Evolutionary conservation across 2,888 invertebrate species (phyloP), one percentile per base, ranked within the genome.

Genomic region (Elgonia sp.): DNA sequence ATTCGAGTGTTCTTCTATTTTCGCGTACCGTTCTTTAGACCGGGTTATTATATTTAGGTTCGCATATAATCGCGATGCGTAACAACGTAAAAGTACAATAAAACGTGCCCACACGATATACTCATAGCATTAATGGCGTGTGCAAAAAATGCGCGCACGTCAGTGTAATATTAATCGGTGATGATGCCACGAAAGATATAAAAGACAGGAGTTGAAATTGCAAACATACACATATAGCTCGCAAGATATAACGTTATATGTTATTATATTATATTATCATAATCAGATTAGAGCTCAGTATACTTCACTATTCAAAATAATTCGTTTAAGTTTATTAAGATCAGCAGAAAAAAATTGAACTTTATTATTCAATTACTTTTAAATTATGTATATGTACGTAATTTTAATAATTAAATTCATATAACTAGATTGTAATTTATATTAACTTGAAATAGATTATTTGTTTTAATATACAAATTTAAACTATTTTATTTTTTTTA

Each of bases 91-190:
- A 42, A 63, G 72, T 55, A 72, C 55, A 84, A 72, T 79, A 72
- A 84, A 72, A 81, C 63, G 70, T 86, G 55, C 65, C 73, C 60
- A 73, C 77, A 40, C 73, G 73, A 67, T 62, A 67, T 62, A 60
- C 73, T 46, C 50, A 39, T 63, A 67, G 63, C 73, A 62, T 67
- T 79, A 86, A 86, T 81, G 55, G 81, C 70, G 63, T 29, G 75
- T 50, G 72, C 73, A 76, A 86, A 86, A 86, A 81, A 86, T 86
- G 81, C 70, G 81, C 76, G 69, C 7, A 86, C 81, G 86, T 86
- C 80, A 86, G 81, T 69, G 75, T 81, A 86, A 86, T 81, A 70
- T 69, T 81, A 86, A 81, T 86, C 81, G 75, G 42, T 69, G 40
- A 70, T 21, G 81, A 73, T 81, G 79, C 46, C 65, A 60, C 29